Evolutionary conservation across 2,888 invertebrate species (phyloP), one percentile per base, ranked within the genome.

Genomic region (Drosophila gaucha): DNA sequence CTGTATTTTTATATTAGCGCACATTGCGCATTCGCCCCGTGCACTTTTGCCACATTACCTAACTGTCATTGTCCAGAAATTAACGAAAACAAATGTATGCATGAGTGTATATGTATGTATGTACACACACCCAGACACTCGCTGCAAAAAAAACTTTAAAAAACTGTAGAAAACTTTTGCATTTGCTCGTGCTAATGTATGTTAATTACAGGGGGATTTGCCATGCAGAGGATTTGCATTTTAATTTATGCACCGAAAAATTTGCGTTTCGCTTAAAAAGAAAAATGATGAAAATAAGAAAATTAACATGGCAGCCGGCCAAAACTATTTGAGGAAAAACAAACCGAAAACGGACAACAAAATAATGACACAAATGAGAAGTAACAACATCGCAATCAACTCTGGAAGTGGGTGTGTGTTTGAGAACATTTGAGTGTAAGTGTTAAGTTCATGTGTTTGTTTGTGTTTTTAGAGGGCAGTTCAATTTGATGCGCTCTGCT

Each of bases 121-220:
- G 24, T 57, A 66, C 64, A 58, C 38, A 51, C 54, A 70, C 22
- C n/a, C 52, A 50, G 50, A 39, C 63, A 63, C 47, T 47, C 38
- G 39, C 64, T 51, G 56, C 70, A 59, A 3, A 14, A 14, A 39
- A 41, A 41, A 26, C 26, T n/a, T n/a, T n/a, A 50, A 44, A 28
- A 18, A 30, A 47, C 54, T 38, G 47, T 72, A 69, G 69, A 75
- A 85, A 80, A 82, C 56, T 79, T 89, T 87, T 79, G 73, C 80
- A 84, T 87, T 89, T 89, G 85, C 87, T 90, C 87, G 88, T 88
- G 88, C 90, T 91, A 91, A 91, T 91, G 89, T 90, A 90, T 90
- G 90, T 90, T 91, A 91, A 91, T 91, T 91, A 91, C 88, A 89
- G 83, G 83, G 85, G 83, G 80, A 89, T 82, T 83, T 88, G 77